Base-by-base conservation (phyloP, 2,888 invertebrate species). In the Strigamia transsilvanica region DNA sequence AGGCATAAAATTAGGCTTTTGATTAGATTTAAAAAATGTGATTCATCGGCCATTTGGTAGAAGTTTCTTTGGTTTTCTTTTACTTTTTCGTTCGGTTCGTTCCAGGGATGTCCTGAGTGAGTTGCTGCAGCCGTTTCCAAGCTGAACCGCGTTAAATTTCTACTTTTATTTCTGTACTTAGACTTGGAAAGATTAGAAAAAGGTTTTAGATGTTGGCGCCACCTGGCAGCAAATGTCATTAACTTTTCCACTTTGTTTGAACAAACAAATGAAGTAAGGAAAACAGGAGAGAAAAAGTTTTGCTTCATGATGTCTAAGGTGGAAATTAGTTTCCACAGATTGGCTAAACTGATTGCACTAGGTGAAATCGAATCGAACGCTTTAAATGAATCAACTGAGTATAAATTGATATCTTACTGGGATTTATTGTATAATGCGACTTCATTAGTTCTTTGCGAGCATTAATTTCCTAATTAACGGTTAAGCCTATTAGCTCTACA, bases 211-310 rank as follows among this genome's bases (percentile, higher is more conserved):
- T 73, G 73, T 73, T 73, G 73, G 73, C 73, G 73, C 73, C 73
- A 73, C 73, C 73, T 73, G 73, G 73, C 73, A 73, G 32, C 73
- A 73, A 73, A 32, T 73, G 27, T 73, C 73, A 73, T 73, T 73
- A 73, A 73, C 73, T 73, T 73, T 73, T 73, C 32, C 32, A 73
- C 27, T 56, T 56, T 23, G 73, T 73, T 73, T 73, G 73, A 73
- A 73, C 73, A 73, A 73, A 73, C 73, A 73, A 73, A 73, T n/a
- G 27, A n/a, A 73, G 73, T 10, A 27, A 73, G n/a, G 27, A 51
- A 51, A 18, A 51, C 51, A 51, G 61, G 12, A 46, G 46, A 13
- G 4, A 61, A 23, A 23, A 61, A 13, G 12, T 73, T 73, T 73
- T 32, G 73, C 13, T 73, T 73, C 27, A 27, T 73, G 73, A 32